Percentiles rank a stretch among this genome's conserved stretches.
Conservation (phyloP, 1,140 invertebrate species). For the Diachasma alloeum region DNA sequence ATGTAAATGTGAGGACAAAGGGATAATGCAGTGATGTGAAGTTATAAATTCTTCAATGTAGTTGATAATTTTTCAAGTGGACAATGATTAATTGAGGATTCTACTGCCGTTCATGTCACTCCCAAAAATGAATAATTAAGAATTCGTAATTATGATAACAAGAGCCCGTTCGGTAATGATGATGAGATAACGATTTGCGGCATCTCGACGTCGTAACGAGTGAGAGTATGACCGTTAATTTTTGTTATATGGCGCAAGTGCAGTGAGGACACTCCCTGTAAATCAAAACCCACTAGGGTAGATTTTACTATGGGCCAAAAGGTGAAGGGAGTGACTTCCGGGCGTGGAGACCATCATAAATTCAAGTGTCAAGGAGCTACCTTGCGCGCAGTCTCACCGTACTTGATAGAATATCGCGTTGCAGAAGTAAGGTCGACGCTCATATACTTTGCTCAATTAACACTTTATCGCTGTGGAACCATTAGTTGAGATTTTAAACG, state of each 20-base stretch:
- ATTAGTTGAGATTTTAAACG: not conserved
- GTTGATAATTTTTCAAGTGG: too few relatives aligned
- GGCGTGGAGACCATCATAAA: conserved; percentile 17
- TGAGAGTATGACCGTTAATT: conserved; percentile 30
- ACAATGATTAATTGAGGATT: too few relatives aligned
- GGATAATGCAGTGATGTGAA: too few relatives aligned
- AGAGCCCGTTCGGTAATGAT: not conserved
- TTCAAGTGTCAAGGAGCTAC: conserved; percentile 21
- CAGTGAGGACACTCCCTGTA: conserved; percentile 5
- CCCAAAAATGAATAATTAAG: not conserved
- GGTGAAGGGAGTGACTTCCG: conserved; percentile 11
- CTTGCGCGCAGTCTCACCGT: conserved; percentile 3
- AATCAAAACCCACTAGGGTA: conserved; percentile 17
- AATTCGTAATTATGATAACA: not conserved
- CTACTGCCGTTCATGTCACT: too few relatives aligned
- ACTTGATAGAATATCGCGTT: conserved; percentile 25
- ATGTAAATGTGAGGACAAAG: too few relatives aligned
- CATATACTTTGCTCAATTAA: not conserved
- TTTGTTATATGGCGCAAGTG: conserved; percentile 22
- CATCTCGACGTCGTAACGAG: not conserved
- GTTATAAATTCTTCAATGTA: too few relatives aligned
- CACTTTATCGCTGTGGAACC: not conserved
- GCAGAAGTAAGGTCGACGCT: not conserved
- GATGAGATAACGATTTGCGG: not conserved
- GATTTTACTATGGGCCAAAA: conserved; percentile 19